Evolutionary conservation across 1,140 invertebrate species (phyloP), one percentile per base, ranked within the genome.

Genomic region (Bombus consobrinus): DNA sequence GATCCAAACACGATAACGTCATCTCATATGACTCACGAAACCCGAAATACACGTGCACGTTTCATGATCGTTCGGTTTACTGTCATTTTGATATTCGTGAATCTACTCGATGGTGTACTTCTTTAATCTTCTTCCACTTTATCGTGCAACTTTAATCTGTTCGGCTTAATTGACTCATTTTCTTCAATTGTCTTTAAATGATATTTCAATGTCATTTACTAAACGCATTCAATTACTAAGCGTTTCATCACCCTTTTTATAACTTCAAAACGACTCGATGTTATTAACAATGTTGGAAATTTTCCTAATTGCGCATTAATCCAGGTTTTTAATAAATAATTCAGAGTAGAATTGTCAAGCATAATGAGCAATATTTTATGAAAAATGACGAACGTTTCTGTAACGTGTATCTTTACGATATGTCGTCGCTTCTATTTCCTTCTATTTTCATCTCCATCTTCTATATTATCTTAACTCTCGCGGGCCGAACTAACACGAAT

Each of bases 1-100:
- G 87, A 90, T 78, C 77, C 85, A 76, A 80, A 86, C 79, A 80
- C 86, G 86, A 88, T 85, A 92, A 88, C 92, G 89, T 91, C 90
- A 91, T 92, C 90, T 76, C 90, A 89, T 74, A 83, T 94, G 94
- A 94, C 92, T 94, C 94, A 94, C 86, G 82, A 85, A 59, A 89
- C 91, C 89, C 85, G 83, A 93, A 94, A 94, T 94, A 94, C 39
- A 64, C 43, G 41, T 47, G 18, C 73, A 32, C 34, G 43, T 43
- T 66, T 15, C 59, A 41, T 41, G 41, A 83, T 83, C 43, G 47
- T 79, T 84, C 39, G 39, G 62, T 28, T 32, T 57, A 18, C 62
- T 34, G 47, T 75, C 73, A 47, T 57, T 72, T 62, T 57, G 64
- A 10, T 34, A 34, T 57, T 69, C 15, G 68, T 9, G 18, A 18